Evolutionary conservation across 2,113 vertebrate species (phyloP).

Genomic region (Butastur rufipennis): DNA sequence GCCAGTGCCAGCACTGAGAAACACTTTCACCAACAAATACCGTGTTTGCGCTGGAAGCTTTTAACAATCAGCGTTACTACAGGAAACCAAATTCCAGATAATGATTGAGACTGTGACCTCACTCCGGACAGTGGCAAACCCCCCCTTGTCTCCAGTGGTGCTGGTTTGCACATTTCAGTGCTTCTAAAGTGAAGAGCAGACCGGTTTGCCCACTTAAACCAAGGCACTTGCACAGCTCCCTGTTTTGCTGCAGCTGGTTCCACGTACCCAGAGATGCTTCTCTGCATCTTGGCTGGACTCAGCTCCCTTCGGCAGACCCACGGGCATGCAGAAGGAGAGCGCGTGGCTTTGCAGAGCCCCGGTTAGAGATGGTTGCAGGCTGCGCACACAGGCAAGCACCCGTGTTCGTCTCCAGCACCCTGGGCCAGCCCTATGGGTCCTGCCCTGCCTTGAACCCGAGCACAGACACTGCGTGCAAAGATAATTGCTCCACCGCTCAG

Average conservation of each 20-base stretch:
- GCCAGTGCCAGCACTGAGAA: not conserved
- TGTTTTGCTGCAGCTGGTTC: not conserved
- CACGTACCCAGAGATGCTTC: not conserved
- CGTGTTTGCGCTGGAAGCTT: rapidly evolving
- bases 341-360: not conserved
- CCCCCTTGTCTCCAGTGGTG: not conserved
- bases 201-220: not conserved
- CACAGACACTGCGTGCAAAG: not conserved
- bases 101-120: not conserved
- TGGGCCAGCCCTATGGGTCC: not conserved
- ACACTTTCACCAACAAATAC: not conserved
- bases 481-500: not conserved
- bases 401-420: not conserved
- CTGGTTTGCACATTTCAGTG: not conserved
- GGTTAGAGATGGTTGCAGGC: not conserved
- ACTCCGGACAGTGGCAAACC: not conserved
- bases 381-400: not conserved
- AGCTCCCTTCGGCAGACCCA: not conserved
- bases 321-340: rapidly evolving
- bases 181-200: not conserved
- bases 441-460: not conserved
- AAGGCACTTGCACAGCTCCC: rapidly evolving
- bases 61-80: not conserved
- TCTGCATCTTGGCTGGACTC: not conserved
- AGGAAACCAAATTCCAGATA: not conserved